Percentiles rank a stretch among this genome's conserved stretches.
These are phyloP conservation scores for Carterocephalus palaemon DNA, from an alignment of 2,888 invertebrate species.

Conservation along the genomic window DNA sequence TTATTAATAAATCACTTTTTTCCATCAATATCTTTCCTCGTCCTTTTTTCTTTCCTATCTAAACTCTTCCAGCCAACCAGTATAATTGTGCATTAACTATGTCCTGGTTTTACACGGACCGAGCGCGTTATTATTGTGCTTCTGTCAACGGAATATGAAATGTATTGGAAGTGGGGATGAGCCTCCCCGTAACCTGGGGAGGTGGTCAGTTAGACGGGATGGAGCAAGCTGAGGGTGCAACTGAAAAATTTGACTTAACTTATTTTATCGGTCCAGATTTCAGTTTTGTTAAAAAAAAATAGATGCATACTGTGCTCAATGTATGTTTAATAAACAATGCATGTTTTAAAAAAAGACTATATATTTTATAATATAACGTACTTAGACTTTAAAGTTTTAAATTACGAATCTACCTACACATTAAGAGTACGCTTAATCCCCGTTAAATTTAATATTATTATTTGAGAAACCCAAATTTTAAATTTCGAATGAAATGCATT, in stretches of 20 bases:
- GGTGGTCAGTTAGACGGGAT: constrained; percentile 56
- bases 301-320: too few species aligned
- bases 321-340: too few species aligned
- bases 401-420: too few species aligned
- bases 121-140: constrained; percentile 76
- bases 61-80: constrained; percentile 41
- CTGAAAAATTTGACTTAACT: constrained; percentile 35
- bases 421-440: too few species aligned
- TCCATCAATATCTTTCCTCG: background rate
- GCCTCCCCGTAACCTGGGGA: constrained; percentile 57
- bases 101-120: constrained; percentile 69
- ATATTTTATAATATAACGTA: too few species aligned
- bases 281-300: background rate
- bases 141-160: constrained; percentile 80
- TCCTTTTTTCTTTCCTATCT: background rate
- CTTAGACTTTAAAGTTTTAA: too few species aligned
- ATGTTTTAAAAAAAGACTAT: too few species aligned
- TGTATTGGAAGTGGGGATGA: constrained; percentile 76
- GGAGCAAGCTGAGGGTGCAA: constrained; percentile 40
- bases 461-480: too few species aligned
- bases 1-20: too few species aligned
- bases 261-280: background rate
- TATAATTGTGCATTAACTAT: constrained; percentile 56
- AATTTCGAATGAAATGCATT: too few species aligned
- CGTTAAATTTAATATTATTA: too few species aligned